Evolutionary conservation across 2,113 vertebrate species (phyloP).

Genomic region (Mesocricetus auratus): DNA sequence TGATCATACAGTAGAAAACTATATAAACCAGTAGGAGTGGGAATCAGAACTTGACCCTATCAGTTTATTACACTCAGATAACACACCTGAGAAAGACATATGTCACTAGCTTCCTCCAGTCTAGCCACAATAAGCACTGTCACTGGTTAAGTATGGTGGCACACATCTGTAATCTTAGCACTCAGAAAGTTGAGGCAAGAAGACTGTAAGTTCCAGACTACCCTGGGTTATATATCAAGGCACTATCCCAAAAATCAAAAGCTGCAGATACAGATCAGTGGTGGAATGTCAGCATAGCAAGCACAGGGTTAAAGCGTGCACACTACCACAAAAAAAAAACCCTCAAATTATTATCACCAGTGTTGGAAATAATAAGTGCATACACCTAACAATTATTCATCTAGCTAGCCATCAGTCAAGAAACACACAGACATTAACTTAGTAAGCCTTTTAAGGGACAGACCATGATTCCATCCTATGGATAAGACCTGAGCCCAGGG

Average conservation of each 20-base stretch:
- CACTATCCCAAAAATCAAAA: background rate
- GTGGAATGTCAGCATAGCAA: background rate
- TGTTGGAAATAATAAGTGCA: background rate
- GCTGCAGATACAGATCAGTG: background rate
- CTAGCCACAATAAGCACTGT: background rate
- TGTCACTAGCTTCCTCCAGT: background rate
- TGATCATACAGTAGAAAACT: background rate
- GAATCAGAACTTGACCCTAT: background rate
- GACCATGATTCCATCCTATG: background rate
- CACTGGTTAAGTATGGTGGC: background rate
- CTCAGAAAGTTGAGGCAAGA: background rate
- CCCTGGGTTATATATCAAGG: background rate
- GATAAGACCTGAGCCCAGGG: background rate
- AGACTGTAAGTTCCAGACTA: background rate
- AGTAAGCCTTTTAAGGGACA: background rate
- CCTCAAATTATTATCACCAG: background rate
- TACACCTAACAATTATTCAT: background rate
- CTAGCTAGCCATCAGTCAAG: background rate
- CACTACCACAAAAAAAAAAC: background rate
- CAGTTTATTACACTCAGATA: background rate
- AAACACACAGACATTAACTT: background rate
- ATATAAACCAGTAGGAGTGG: background rate
- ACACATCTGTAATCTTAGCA: background rate
- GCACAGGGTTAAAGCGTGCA: background rate
- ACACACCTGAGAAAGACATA: background rate